Evolutionary conservation across 2,113 vertebrate genomes (phyloP).

Genomic region (Laterallus jamaicensis): DNA sequence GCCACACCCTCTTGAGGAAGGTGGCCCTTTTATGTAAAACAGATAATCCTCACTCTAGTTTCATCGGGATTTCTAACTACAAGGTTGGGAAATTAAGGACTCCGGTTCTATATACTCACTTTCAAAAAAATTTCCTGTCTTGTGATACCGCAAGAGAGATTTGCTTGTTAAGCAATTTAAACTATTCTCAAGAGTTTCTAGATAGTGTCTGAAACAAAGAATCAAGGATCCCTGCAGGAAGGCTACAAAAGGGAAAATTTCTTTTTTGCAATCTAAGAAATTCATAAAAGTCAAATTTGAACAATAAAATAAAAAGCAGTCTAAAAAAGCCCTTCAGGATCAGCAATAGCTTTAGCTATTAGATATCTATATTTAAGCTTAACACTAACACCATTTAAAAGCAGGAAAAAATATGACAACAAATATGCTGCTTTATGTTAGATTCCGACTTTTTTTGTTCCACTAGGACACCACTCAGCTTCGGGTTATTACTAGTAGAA

Average conservation of each 20-base stretch:
- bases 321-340: neutral
- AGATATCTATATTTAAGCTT: neutral
- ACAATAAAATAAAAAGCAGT: neutral
- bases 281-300: neutral
- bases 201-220: neutral
- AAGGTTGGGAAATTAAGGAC: neutral
- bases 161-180: neutral
- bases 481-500: neutral
- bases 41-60: neutral
- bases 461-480: neutral
- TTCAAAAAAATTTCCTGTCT: neutral
- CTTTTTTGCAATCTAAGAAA: neutral
- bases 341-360: neutral
- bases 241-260: neutral
- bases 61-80: neutral
- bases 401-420: neutral
- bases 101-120: neutral
- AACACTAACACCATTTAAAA: neutral
- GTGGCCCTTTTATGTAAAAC: neutral
- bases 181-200: neutral
- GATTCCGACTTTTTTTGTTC: rapidly evolving
- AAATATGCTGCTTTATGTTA: neutral
- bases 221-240: neutral
- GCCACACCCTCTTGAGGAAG: neutral
- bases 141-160: neutral